Evolutionary conservation across 2,888 invertebrate species (phyloP), one percentile per base, ranked within the genome.

Genomic region (Aquatica leii): DNA sequence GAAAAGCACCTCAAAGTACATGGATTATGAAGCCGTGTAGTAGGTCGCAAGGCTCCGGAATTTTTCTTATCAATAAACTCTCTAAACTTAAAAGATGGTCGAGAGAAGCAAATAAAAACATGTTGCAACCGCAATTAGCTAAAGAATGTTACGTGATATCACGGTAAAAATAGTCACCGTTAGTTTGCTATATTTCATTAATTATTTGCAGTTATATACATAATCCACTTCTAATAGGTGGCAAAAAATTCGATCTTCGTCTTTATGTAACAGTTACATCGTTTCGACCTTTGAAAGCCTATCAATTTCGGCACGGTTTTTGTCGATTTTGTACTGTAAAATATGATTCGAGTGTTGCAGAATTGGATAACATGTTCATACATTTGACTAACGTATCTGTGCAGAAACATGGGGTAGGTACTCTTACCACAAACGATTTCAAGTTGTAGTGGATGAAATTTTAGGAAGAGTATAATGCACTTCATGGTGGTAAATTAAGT

Each of bases 1-100:
- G 96, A 56, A 96, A 95, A 82, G 93, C 92, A 69, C 96, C 97
- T 0, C 93, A 93, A 77, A 94, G 94, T 73, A 97, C 97, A 0
- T 98, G 97, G 97, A 98, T 98, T 69, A 95, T 97, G 91, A 97
- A 98, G 80, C 97, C 97, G 0, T 95, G 96, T 79, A 96, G 96
- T 21, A 94, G 97, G 83, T 96, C 97, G 0, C 94, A 94, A 79
- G 94, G 94, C 1, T 90, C 93, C n/a, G 97, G 97, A 37, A 97
- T 98, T 76, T 97, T 97, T 80, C 85, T 97, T 59, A 96, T 98
- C 73, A 97, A 97, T 80, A 96, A 96, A 84, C 83, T 97, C 64
- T 95, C 96, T 1, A 97, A 97, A 82, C 82, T 97, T 62, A 97
- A 96, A 78, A 89, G 92, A 78, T 94, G 93, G 92, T 94, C 93